Percentiles rank a stretch among this genome's conserved stretches.
These are phyloP conservation scores for Tholera decimalis DNA, from an alignment of 2,888 invertebrate species.

Conservation along the genomic window DNA sequence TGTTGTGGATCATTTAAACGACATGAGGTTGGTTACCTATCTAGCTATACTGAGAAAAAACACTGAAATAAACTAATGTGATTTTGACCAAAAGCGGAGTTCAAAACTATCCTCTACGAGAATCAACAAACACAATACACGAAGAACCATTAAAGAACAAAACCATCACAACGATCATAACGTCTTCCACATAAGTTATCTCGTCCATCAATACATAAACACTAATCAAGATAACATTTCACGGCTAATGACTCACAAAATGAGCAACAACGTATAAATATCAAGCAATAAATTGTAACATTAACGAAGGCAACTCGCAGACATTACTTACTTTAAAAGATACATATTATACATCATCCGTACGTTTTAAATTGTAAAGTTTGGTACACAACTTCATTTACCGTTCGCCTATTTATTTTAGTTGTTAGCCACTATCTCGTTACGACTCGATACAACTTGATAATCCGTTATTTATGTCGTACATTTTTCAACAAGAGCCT, in stretches of 20 bases:
- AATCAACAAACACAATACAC: conserved; percentile 9
- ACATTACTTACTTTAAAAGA: conserved; percentile 72
- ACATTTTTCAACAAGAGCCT: conserved; percentile 83
- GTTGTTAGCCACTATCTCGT: conserved; percentile 85
- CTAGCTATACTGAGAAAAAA: too few species aligned
- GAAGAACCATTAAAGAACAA: conserved; percentile 7
- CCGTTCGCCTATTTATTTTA: conserved; percentile 87
- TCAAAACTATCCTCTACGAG: neutral
- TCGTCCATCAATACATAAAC: conserved; percentile 61
- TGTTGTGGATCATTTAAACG: too few species aligned
- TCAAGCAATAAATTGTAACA: conserved; percentile 80
- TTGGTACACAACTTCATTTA: conserved; percentile 83
- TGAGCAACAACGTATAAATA: conserved; percentile 72
- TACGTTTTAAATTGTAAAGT: conserved; percentile 66
- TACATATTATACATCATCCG: conserved; percentile 72
- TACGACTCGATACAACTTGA: conserved; percentile 86
- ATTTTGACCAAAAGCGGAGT: neutral
- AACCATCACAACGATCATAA: conserved; percentile 29
- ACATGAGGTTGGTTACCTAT: too few species aligned
- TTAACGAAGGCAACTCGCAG: conserved; percentile 74
- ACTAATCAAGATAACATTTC: conserved; percentile 75
- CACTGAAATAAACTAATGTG: too few species aligned
- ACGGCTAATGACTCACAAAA: conserved; percentile 73
- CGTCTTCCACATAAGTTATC: conserved; percentile 61
- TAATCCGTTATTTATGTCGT: conserved; percentile 90